Evolutionary conservation across 2,888 invertebrate genomes (phyloP).

Genomic region (Rhagonycha lutea): DNA sequence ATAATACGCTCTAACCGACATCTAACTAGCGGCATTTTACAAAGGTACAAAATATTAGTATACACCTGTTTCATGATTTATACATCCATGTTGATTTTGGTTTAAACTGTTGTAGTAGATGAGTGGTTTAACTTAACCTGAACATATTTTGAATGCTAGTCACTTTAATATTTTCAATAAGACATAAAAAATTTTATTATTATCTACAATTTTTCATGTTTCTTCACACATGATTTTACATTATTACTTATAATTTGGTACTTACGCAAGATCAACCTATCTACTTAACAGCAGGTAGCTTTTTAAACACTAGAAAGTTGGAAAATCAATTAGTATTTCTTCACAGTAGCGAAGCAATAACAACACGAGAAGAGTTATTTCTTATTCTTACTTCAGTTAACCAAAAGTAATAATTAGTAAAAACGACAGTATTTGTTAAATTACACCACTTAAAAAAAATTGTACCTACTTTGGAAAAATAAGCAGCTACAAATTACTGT

Average conservation of each 20-base stretch:
- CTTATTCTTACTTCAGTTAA: no score
- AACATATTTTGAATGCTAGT: slow-evolving; percentile 18
- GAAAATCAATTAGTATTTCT: neutral
- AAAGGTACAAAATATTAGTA: slow-evolving; percentile 51
- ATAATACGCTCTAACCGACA: slow-evolving; percentile 54
- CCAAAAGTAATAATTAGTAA: neutral
- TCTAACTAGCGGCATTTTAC: slow-evolving; percentile 51
- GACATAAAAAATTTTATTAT: neutral
- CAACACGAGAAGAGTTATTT: neutral
- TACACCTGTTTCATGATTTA: slow-evolving; percentile 44
- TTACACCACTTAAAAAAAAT: no score
- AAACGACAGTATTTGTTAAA: neutral
- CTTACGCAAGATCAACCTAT: neutral
- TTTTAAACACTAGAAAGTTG: neutral
- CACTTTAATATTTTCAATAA: slow-evolving; percentile 9
- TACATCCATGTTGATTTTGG: slow-evolving; percentile 41
- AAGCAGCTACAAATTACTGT: no score
- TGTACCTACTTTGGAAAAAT: no score
- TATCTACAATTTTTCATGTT: neutral
- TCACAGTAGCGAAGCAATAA: neutral
- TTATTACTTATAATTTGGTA: neutral
- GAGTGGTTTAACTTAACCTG: slow-evolving; percentile 30
- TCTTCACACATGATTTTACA: neutral
- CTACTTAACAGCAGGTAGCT: neutral
- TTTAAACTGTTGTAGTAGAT: slow-evolving; percentile 37